phyloP scores from a whole-genome alignment of 2,797 vertebrate species.

The Uromys caudimaculatus region DNA sequence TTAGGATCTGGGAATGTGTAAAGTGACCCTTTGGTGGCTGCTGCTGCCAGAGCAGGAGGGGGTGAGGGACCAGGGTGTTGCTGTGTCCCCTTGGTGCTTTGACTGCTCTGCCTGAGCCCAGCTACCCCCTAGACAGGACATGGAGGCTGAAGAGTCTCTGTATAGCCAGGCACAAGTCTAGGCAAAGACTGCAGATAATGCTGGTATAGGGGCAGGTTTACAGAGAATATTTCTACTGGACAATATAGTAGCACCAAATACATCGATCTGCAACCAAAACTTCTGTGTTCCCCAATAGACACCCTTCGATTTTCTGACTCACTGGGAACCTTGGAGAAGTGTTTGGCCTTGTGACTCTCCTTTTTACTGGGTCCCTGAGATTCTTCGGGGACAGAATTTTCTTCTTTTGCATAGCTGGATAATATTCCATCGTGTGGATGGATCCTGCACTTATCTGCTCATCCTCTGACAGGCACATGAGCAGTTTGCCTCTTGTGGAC shows the following conservation, averaged over 20 bases:
- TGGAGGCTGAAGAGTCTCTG: fast-evolving
- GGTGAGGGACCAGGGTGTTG: fast-evolving
- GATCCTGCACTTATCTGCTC: fast-evolving
- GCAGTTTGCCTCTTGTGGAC: fast-evolving
- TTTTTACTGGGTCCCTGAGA: fast-evolving
- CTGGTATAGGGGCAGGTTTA: not conserved
- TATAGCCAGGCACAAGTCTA: not conserved
- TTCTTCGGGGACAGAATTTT: not conserved
- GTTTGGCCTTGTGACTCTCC: not conserved
- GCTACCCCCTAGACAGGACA: fast-evolving
- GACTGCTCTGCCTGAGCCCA: not conserved
- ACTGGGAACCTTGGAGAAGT: fast-evolving
- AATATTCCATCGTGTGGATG: fast-evolving
- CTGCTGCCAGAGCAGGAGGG: not conserved
- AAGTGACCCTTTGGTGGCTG: not conserved
- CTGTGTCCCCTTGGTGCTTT: fast-evolving
- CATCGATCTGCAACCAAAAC: fast-evolving
- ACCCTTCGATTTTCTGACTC: fast-evolving
- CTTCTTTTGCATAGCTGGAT: fast-evolving
- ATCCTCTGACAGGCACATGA: fast-evolving
- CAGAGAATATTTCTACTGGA: fast-evolving
- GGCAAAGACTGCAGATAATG: not conserved
- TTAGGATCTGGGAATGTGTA: not conserved
- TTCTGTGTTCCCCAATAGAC: fast-evolving
- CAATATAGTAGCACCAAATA: not conserved